These are phyloP conservation scores for Coleophora deauratella DNA, from an alignment of 2,888 invertebrate genomes.

Conservation along the genomic window DNA sequence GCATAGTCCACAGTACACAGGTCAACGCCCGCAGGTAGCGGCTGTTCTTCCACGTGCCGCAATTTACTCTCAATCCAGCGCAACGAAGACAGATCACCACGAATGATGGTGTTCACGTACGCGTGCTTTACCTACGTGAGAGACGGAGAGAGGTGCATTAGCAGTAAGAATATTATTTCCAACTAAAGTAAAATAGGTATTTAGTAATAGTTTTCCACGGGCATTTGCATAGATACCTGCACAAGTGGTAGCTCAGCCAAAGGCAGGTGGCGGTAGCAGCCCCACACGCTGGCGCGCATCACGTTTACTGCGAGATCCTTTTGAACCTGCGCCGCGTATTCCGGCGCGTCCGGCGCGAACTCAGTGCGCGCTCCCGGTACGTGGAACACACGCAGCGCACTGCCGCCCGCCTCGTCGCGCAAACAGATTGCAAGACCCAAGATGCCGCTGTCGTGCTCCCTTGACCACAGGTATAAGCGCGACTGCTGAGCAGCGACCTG, in stretches of 20 bases:
- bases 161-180: too few species aligned
- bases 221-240: slow-evolving; percentile 34
- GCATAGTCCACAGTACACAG: slow-evolving; percentile 93
- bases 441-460: slow-evolving; percentile 74
- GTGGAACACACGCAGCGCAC: slow-evolving; percentile 81
- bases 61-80: slow-evolving; percentile 91
- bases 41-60: slow-evolving; percentile 41
- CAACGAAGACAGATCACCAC: slow-evolving; percentile 95
- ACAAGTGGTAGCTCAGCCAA: slow-evolving; percentile 56
- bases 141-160: too few species aligned
- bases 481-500: not conserved
- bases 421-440: slow-evolving; percentile 94
- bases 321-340: slow-evolving; percentile 76
- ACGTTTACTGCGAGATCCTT: slow-evolving; percentile 92
- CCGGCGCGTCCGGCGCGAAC: slow-evolving; percentile 72
- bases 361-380: slow-evolving; percentile 77
- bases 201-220: too few species aligned
- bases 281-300: slow-evolving; percentile 86
- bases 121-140: slow-evolving; percentile 86
- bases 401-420: slow-evolving; percentile 88
- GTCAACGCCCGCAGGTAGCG: slow-evolving; percentile 52
- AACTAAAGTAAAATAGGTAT: too few species aligned
- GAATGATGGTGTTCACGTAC: slow-evolving; percentile 91
- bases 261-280: slow-evolving; percentile 87
- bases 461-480: not conserved